Evolutionary conservation across 1,140 invertebrate genomes (phyloP).

Genomic region (Eurosta solidaginis): DNA sequence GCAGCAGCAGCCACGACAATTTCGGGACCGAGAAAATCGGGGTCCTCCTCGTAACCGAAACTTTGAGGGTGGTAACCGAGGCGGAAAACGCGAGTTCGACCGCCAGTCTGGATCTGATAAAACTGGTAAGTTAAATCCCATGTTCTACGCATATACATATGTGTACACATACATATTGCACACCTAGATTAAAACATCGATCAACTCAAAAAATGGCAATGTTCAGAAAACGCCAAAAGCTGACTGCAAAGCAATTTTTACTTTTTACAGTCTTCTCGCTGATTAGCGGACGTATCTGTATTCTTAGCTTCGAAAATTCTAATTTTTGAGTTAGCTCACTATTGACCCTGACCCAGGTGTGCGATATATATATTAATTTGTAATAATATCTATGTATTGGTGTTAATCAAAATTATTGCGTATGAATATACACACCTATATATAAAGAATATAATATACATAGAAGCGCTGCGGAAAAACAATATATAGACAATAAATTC

Average conservation of each 20-base stretch:
- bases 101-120: constrained; percentile 93
- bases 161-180: too few species aligned
- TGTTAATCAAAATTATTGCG: neutral
- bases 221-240: too few species aligned
- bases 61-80: constrained; percentile 68
- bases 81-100: constrained; percentile 89
- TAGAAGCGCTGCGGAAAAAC: neutral
- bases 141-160: neutral
- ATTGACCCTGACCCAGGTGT: too few species aligned
- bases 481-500: neutral
- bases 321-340: too few species aligned
- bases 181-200: too few species aligned
- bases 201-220: too few species aligned
- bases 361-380: neutral
- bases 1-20: constrained; percentile 30
- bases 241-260: too few species aligned
- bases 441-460: neutral
- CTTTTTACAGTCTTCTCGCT: too few species aligned
- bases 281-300: too few species aligned
- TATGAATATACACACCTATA: neutral
- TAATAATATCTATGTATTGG: neutral
- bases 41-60: constrained; percentile 61
- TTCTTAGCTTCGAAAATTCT: too few species aligned
- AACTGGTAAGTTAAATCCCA: constrained; percentile 78
- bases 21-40: constrained; percentile 48